Conservation (phyloP, 1,140 invertebrate genomes). For the Cydia strobilella region DNA sequence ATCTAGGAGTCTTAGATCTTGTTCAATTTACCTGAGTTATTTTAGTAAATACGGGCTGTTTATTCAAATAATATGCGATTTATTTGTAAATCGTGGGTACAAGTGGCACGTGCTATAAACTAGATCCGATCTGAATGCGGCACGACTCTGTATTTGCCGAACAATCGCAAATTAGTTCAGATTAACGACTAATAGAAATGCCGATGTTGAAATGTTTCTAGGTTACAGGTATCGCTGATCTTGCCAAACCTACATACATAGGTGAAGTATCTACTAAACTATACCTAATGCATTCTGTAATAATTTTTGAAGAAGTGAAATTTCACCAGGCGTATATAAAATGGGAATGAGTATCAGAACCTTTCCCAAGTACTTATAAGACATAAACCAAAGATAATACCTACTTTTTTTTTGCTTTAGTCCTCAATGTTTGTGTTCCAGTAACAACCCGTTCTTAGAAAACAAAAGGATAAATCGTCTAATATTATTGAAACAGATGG, state of each 20-base stretch:
- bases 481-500: constrained; percentile 55
- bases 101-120: constrained; percentile 30
- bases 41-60: constrained; percentile 27
- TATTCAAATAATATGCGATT: constrained; percentile 15
- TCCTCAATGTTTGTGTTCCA: background rate
- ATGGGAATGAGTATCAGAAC: too few relatives aligned
- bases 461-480: background rate
- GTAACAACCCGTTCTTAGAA: background rate
- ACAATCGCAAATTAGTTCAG: constrained; percentile 23
- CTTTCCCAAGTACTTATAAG: too few relatives aligned
- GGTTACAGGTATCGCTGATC: constrained; percentile 1
- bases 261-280: too few relatives aligned
- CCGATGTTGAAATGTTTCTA: constrained; percentile 14
- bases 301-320: too few relatives aligned
- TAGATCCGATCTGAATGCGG: constrained; percentile 23
- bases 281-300: too few relatives aligned
- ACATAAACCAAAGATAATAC: too few relatives aligned
- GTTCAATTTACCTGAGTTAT: background rate
- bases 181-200: constrained; percentile 23
- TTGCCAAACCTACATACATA: background rate
- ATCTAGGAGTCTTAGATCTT: background rate
- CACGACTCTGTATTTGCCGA: constrained; percentile 18
- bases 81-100: constrained; percentile 14
- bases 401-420: too few relatives aligned
- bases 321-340: too few relatives aligned